Conservation (phyloP, 2,888 invertebrate genomes). For the Drosophila peninsularis region DNA sequence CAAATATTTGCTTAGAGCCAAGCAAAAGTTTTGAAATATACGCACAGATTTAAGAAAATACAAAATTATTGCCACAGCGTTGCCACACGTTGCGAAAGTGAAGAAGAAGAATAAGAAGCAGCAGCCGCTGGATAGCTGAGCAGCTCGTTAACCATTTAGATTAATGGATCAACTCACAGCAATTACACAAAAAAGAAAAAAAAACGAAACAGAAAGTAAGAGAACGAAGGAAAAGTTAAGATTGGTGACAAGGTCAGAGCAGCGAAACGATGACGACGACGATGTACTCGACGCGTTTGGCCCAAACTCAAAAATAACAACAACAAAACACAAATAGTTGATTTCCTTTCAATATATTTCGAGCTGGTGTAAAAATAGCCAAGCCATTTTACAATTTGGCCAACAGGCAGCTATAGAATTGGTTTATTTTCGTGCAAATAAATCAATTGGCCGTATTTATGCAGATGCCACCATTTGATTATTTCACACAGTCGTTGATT, state of each 20-base stretch:
- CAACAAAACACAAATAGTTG: slow-evolving; percentile 36
- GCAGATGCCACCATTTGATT: slow-evolving; percentile 77
- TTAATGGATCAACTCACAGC: slow-evolving; percentile 18
- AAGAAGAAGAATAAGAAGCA: neutral
- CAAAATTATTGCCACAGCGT: neutral
- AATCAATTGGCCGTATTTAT: slow-evolving; percentile 75
- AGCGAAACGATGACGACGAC: slow-evolving; percentile 20
- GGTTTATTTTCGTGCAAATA: slow-evolving; percentile 68
- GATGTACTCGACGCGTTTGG: slow-evolving; percentile 42
- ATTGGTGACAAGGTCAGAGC: slow-evolving; percentile 66
- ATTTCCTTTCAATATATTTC: slow-evolving; percentile 56
- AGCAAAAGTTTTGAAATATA: slow-evolving; percentile 34
- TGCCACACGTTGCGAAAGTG: slow-evolving; percentile 6
- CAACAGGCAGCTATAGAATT: slow-evolving; percentile 40
- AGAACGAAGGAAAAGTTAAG: slow-evolving; percentile 21
- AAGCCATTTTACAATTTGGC: slow-evolving; percentile 57
- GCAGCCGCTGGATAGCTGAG: slow-evolving; percentile 3
- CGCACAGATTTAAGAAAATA: slow-evolving; percentile 18
- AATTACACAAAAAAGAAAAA: slow-evolving; percentile 9
- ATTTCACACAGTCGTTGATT: slow-evolving; percentile 76
- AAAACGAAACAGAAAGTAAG: slow-evolving; percentile 4
- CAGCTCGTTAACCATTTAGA: slow-evolving; percentile 24
- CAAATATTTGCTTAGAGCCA: slow-evolving; percentile 28
- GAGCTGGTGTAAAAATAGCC: slow-evolving; percentile 63
- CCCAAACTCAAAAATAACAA: slow-evolving; percentile 53